These are phyloP conservation scores for Procavia capensis DNA, from an alignment of 2,113 vertebrate species.

Conservation along the genomic window DNA sequence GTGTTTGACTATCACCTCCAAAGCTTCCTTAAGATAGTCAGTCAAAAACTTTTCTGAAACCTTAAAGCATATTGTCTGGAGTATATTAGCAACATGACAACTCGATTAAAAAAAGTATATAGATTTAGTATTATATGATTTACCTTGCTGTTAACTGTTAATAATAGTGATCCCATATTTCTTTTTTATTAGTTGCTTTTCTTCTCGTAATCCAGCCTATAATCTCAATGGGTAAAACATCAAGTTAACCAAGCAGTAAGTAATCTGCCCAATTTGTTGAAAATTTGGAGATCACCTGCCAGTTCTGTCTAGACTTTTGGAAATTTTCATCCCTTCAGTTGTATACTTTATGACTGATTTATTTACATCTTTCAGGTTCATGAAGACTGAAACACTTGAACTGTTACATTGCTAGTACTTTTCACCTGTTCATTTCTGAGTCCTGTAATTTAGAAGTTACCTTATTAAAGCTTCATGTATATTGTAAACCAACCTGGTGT, in stretches of 20 bases:
- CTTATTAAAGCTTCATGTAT: not conserved
- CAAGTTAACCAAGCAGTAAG: not conserved
- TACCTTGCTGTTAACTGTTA: not conserved
- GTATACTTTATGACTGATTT: not conserved
- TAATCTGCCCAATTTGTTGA: not conserved
- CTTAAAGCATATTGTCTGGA: not conserved
- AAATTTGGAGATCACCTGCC: not conserved
- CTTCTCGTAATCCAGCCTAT: not conserved
- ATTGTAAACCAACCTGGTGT: not conserved
- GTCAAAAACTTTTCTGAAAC: constrained; percentile 18
- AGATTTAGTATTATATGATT: not conserved
- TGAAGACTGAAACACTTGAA: not conserved
- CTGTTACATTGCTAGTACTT: not conserved
- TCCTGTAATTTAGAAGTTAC: not conserved
- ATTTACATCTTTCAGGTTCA: not conserved
- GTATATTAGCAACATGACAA: not conserved
- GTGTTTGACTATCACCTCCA: not conserved
- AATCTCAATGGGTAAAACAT: not conserved
- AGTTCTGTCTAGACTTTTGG: not conserved
- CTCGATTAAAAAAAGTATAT: not conserved
- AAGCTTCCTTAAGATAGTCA: not conserved
- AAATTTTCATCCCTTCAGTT: constrained; percentile 5
- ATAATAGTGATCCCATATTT: not conserved
- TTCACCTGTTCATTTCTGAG: not conserved
- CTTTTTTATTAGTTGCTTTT: not conserved